Evolutionary conservation across 2,113 vertebrate species (phyloP), one percentile per base, ranked within the genome.

Genomic region (Solenodon paradoxus): DNA sequence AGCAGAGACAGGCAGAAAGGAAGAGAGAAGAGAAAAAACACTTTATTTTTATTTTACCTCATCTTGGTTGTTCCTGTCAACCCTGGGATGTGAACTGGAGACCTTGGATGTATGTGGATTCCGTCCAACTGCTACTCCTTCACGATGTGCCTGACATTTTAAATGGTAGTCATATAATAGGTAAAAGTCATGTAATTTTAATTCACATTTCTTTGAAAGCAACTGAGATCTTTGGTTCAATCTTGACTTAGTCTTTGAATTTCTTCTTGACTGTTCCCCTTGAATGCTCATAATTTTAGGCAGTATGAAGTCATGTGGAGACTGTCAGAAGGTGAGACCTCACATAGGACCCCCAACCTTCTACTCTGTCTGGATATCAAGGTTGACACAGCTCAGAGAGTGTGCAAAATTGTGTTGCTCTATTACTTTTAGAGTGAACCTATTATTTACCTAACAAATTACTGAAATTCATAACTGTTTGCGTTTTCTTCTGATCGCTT

Each of bases 401-500:
- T 80, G 8, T 22, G 28, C 28, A 87, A 51, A 40, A 49, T 15
- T 38, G 17, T 28, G 8, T 51, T 57, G 26, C 51, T 83, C 15
- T 49, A 0, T 59, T 84, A 92, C 45, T 81, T 78, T 88, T 35
- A 64, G 30, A 66, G 35, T 12, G 3, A 87, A 9, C 5, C 22
- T 8, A 42, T 19, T 71, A 32, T 53, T 87, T 92, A 63, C 38
- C n/a, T 92, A 5, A 78, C 15, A 83, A 55, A 72, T 38, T 30
- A n/a, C 53, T 88, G 24, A 61, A 61, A 63, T 93, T 94, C 35
- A 38, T 53, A 78, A 28, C 28, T 30, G 26, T 81, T 84, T 91
- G 22, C 71, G 51, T 95, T 72, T 93, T 84, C 19, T 82, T 95
- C 45, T 83, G 38, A 47, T 55, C 64, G 69, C 28, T 93, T 93